Evolutionary conservation across 2,888 invertebrate genomes (phyloP), one percentile per base, ranked within the genome.

Genomic region (Globia sparganii): DNA sequence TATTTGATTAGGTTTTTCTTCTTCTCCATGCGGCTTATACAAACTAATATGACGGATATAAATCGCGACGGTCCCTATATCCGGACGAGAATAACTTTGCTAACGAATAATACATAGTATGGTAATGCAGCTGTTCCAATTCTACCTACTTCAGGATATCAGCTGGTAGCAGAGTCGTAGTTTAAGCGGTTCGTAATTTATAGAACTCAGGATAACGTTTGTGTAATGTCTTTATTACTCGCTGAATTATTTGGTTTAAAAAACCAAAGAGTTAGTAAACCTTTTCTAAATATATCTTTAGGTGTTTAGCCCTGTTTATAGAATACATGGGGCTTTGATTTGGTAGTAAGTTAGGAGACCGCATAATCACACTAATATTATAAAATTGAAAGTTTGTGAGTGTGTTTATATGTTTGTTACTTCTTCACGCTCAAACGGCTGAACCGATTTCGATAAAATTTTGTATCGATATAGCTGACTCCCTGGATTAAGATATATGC

Each of bases 11-110:
- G 78, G 83, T 78, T 78, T 78, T 82, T 85, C 71, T 83, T 85
- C 37, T 80, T 70, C 74, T 72, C 56, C 64, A 59, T 65, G 69
- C 25, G 71, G 73, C 72, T 82, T 82, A 62, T 59, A 83, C 83
- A 86, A 86, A 83, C 83, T 84, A 78, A 86, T 86, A 83, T 83
- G 83, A 77, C 86, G 77, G 59, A 73, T 83, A 83, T 77, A 77
- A 67, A 70, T 65, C 84, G 21, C 53, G 46, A 40, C 40, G 62
- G 49, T 59, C 58, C 49, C 31, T 68, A 68, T 69, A 80, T 73
- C 46, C n/a, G 28, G 15, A 62, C 58, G 40, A 18, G 66, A 37
- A 73, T 61, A 64, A 56, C 58, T 84, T 84, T 72, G 53, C 80
- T 69, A 65, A 40, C 53, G 73, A 68, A 68, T 80, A 84, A 34